phyloP scores from a whole-genome alignment of 2,113 vertebrate species.

The Furnarius figulus region DNA sequence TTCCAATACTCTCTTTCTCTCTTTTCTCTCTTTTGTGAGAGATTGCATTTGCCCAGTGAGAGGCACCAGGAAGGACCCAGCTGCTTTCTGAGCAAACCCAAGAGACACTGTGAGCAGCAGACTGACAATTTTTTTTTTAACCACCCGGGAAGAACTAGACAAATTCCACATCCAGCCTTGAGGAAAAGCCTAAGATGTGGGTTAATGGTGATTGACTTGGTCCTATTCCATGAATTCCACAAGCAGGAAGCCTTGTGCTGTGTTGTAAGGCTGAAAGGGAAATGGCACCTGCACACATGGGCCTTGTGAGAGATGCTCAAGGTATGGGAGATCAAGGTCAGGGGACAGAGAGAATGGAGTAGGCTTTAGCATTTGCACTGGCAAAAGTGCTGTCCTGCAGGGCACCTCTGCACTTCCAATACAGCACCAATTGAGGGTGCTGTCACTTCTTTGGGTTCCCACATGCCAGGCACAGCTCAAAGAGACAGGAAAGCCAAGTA shows the following conservation, averaged over 20 bases:
- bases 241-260: not conserved
- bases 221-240: not conserved
- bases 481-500: not conserved
- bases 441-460: not conserved
- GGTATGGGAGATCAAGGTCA: not conserved
- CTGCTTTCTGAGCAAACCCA: not conserved
- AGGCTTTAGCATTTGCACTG: not conserved
- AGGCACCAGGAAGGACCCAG: not conserved
- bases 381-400: not conserved
- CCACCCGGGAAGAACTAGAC: not conserved
- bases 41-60: not conserved
- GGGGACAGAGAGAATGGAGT: not conserved
- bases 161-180: not conserved
- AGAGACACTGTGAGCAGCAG: not conserved
- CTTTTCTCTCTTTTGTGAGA: not conserved
- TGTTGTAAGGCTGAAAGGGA: not conserved
- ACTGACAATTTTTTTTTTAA: not conserved
- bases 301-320: too few species aligned
- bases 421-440: not conserved
- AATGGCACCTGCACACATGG: not conserved
- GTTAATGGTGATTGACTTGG: not conserved
- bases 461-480: not conserved
- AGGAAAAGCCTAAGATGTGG: not conserved
- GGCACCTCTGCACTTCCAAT: fast-evolving
- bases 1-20: not conserved